These are phyloP conservation scores for Myiotriccus ornatus DNA, from an alignment of 2,797 vertebrate genomes.

Conservation along the genomic window DNA sequence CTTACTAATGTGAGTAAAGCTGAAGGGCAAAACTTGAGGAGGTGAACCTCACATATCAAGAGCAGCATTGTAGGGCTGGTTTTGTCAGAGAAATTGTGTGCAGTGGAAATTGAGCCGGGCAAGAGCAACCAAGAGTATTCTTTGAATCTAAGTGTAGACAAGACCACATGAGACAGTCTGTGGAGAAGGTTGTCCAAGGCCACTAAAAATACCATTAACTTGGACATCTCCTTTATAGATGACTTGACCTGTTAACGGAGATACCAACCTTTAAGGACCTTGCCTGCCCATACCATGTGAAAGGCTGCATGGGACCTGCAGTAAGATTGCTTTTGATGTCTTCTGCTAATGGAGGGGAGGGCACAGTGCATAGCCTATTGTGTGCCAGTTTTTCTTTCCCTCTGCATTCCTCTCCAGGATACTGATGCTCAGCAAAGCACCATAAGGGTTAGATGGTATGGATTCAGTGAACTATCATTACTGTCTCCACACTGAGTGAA, in stretches of 20 bases:
- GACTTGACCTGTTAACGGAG: background rate
- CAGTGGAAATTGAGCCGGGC: background rate
- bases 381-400: background rate
- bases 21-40: fast-evolving
- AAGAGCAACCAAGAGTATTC: background rate
- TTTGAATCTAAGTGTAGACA: background rate
- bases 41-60: background rate
- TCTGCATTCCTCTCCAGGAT: background rate
- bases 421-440: background rate
- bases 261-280: background rate
- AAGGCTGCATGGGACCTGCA: background rate
- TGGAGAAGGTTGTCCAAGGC: background rate
- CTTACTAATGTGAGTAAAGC: background rate
- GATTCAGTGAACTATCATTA: background rate
- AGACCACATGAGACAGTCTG: background rate
- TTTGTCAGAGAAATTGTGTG: background rate
- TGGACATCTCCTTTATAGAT: background rate
- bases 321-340: background rate
- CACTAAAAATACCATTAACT: background rate
- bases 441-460: fast-evolving
- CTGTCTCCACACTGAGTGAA: background rate
- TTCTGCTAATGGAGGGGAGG: background rate
- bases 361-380: background rate
- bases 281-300: background rate
- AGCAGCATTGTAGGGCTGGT: background rate